Evolutionary conservation across 2,797 vertebrate species (phyloP).

Genomic region (Okamejei kenojei): DNA sequence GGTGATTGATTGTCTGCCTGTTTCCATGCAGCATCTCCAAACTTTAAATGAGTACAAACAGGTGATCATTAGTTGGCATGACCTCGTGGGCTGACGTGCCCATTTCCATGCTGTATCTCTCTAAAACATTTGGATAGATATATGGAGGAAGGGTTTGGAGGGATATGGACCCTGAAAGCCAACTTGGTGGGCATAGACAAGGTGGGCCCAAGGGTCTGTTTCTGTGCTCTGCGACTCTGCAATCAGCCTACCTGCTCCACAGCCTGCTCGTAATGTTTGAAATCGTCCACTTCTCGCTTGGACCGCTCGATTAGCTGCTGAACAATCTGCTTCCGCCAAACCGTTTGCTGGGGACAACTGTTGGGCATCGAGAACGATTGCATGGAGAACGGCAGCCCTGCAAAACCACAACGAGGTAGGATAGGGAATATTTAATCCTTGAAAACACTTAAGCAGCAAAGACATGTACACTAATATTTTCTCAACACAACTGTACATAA

Average conservation of each 20-base stretch:
- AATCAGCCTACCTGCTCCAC: slow-evolving; percentile 74
- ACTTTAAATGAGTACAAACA: no score
- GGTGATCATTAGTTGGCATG: no score
- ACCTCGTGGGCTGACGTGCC: no score
- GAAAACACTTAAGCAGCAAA: not conserved
- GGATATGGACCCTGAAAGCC: no score
- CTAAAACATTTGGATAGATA: not conserved
- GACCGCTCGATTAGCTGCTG: slow-evolving; percentile 86
- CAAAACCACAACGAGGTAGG: not conserved
- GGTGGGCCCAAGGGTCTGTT: no score
- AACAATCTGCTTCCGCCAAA: slow-evolving; percentile 88
- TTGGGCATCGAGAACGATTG: slow-evolving; percentile 77
- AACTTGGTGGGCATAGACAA: no score
- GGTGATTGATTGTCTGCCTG: no score
- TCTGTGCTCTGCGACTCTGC: slow-evolving; percentile 59
- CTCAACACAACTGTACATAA: not conserved
- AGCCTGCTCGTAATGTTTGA: slow-evolving; percentile 87
- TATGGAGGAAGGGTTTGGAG: slow-evolving; percentile 53
- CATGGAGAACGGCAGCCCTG: slow-evolving; percentile 48
- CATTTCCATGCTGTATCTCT: no score
- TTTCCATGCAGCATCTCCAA: no score
- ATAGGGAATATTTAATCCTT: no score
- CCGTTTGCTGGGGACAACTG: slow-evolving; percentile 75
- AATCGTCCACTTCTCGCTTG: slow-evolving; percentile 84
- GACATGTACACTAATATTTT: not conserved